Evolutionary conservation across 2,797 vertebrate species (phyloP).

Genomic region (Neomorphus geoffroyi): DNA sequence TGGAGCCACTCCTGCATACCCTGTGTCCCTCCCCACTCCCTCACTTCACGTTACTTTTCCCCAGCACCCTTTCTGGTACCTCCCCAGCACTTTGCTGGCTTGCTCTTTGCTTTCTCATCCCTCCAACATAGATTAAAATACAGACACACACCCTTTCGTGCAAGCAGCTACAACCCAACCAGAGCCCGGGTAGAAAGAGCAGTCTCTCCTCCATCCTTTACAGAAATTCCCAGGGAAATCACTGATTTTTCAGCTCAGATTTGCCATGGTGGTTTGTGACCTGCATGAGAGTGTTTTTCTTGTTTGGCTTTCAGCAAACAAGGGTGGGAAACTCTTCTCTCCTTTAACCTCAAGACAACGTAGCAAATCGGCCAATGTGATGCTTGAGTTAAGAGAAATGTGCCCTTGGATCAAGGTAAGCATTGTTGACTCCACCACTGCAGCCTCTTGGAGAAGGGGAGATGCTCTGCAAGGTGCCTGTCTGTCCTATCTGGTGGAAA

Average conservation of each 20-base stretch:
- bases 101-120: neutral
- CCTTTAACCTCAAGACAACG: neutral
- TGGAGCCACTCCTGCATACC: neutral
- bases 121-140: neutral
- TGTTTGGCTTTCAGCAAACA: neutral
- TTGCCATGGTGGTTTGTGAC: neutral
- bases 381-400: neutral
- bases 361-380: accelerated
- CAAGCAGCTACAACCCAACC: neutral
- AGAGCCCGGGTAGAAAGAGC: neutral
- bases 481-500: neutral
- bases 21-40: neutral
- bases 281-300: neutral
- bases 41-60: accelerated
- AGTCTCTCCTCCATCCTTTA: neutral
- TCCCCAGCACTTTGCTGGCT: neutral
- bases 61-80: neutral
- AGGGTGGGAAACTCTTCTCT: neutral
- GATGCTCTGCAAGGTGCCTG: neutral
- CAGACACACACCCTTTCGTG: accelerated
- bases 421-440: neutral
- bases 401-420: neutral
- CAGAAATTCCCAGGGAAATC: neutral
- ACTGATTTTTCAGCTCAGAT: neutral
- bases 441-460: neutral